Base-by-base conservation (phyloP, 2,797 vertebrate genomes). In the Sylvilagus floridanus region DNA sequence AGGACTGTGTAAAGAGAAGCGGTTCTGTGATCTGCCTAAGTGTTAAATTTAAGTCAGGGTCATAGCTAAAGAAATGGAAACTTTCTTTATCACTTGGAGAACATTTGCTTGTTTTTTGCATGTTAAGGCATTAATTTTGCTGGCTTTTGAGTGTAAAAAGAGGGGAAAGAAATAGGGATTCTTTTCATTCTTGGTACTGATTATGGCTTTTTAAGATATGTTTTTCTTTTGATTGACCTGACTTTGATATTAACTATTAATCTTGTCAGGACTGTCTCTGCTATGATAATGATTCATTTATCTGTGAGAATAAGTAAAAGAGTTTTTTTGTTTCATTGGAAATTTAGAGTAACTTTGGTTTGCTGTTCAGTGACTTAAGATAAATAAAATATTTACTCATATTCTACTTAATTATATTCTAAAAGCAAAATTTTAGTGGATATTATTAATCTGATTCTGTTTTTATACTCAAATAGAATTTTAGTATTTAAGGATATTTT, bases 391-490 rank as follows among this genome's bases (percentile, higher is more conserved):
- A 76, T 47, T 62, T 57, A 28, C 63, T 85, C 8, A 72, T 75
- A 37, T 94, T 96, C 32, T 91, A 24, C 93, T 86, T 87, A 86
- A 63, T 88, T 93, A 13, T 84, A 82, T 81, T 86, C 95, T 95
- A 87, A 92, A 96, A 83, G 57, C 75, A 93, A 89, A 78, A 60
- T 78, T 93, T 93, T 88, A 94, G 57, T 63, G 12, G 10, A 72
- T 84, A 19, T 76, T 76, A 5, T 71, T 92, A 72, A 71, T 79
- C 37, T 72, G 78, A 17, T 66, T 65, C 22, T 90, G 22, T 89
- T 94, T 78, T 28, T 76, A 16, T 79, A 35, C 22, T 85, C 12
- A 88, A 62, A 72, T 65, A 94, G 22, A 12, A 65, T 94, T 82
- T 65, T 42, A 84, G 82, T 78, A 85, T 69, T 95, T 72, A 93